Conservation (phyloP, 2,797 vertebrate genomes). For the Phyllotis vaccarum region DNA sequence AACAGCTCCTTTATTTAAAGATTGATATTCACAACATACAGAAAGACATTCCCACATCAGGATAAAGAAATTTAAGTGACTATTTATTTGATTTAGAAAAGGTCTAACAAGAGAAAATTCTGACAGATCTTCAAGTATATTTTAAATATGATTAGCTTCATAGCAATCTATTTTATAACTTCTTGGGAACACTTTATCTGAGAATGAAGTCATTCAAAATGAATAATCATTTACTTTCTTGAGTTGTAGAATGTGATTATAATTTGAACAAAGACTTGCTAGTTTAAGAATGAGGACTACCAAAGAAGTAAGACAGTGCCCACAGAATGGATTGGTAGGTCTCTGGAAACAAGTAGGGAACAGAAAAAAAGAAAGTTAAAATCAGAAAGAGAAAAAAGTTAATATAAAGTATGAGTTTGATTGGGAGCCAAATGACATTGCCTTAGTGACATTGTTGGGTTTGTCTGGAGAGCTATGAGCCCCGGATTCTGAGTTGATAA, state of each 20-base stretch:
- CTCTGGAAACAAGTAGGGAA: neutral
- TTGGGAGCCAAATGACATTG: constrained; percentile 19
- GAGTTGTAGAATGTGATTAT: constrained; percentile 36
- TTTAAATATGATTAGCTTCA: constrained; percentile 70
- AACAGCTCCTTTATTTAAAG: too few relatives aligned
- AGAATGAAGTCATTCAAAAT: constrained; percentile 63
- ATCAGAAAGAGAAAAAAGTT: constrained; percentile 11
- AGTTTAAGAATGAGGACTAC: neutral
- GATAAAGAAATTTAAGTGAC: constrained; percentile 58
- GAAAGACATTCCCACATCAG: too few relatives aligned
- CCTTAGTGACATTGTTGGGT: constrained; percentile 7
- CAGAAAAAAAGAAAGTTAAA: constrained; percentile 9
- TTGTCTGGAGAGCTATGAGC: neutral
- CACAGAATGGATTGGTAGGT: neutral
- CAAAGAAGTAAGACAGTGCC: constrained; percentile 25
- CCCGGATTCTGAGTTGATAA: neutral
- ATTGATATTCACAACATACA: too few relatives aligned
- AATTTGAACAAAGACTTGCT: constrained; percentile 63
- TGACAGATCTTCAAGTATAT: constrained; percentile 52
- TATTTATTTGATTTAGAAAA: constrained; percentile 67
- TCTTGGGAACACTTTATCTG: constrained; percentile 44
- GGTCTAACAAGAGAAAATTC: constrained; percentile 41
- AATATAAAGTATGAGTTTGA: neutral
- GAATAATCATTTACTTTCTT: constrained; percentile 44
- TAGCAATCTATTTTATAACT: constrained; percentile 50